These are phyloP conservation scores for Eristalinus sepulchralis DNA, from an alignment of 2,888 invertebrate species.

Conservation along the genomic window DNA sequence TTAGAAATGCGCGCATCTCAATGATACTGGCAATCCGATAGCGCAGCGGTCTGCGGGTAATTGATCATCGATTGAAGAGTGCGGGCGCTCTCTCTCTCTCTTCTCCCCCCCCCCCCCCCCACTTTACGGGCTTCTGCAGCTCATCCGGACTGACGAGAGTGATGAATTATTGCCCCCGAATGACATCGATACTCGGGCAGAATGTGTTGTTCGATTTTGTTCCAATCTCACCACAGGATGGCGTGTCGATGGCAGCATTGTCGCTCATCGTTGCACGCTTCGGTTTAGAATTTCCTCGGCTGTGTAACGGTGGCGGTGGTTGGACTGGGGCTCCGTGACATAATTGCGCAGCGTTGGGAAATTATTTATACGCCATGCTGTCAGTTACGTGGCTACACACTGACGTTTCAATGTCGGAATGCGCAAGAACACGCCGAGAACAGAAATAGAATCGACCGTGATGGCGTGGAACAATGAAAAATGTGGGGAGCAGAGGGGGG, in stretches of 20 bases:
- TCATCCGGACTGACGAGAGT: not conserved
- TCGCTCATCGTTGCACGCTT: not conserved
- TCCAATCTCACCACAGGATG: not conserved
- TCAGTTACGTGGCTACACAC: not conserved
- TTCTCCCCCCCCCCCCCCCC: too few relatives aligned
- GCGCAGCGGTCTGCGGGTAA: not conserved
- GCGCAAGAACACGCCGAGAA: not conserved
- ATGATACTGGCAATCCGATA: not conserved
- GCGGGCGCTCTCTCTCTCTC: not conserved
- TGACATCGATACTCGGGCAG: not conserved
- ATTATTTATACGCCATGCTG: not conserved
- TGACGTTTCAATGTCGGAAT: not conserved
- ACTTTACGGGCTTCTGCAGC: too few relatives aligned
- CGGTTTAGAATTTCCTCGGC: not conserved
- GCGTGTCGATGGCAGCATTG: too few relatives aligned
- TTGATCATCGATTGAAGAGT: not conserved
- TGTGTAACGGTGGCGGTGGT: not conserved
- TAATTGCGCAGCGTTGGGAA: not conserved
- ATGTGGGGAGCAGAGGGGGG: too few relatives aligned
- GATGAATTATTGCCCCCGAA: not conserved
- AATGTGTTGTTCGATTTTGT: not conserved
- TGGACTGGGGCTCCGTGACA: not conserved
- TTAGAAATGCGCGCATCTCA: not conserved
- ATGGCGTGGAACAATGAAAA: not conserved
- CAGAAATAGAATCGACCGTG: not conserved